phyloP scores from a whole-genome alignment of 2,888 invertebrate species.

The Cerastis leucographa region DNA sequence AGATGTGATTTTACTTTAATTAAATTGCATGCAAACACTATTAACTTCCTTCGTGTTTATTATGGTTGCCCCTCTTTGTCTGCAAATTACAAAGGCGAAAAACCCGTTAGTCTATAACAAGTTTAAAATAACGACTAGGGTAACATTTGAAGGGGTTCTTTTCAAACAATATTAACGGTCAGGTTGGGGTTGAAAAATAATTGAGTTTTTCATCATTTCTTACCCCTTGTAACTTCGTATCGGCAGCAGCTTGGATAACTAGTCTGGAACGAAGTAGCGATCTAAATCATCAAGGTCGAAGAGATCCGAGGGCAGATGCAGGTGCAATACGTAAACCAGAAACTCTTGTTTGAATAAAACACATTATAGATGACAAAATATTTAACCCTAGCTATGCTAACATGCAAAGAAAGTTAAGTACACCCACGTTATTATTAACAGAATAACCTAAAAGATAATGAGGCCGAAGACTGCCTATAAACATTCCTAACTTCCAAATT shows the following conservation, averaged over 20 bases:
- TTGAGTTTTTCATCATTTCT: constrained; percentile 36
- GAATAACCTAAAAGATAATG: constrained; percentile 8
- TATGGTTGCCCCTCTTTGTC: constrained; percentile 17
- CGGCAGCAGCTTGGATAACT: constrained; percentile 12
- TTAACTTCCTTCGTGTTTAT: constrained; percentile 17
- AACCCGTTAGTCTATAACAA: constrained; percentile 39
- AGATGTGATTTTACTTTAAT: too few species aligned
- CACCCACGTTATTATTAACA: neutral
- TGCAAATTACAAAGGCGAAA: constrained; percentile 28
- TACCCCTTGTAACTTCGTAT: constrained; percentile 12
- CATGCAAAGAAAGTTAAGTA: neutral
- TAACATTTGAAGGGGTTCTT: constrained; percentile 53
- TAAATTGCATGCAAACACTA: neutral
- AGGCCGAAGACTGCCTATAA: neutral
- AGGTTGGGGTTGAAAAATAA: constrained; percentile 36
- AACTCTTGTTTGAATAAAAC: constrained; percentile 4
- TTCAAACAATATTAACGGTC: constrained; percentile 46
- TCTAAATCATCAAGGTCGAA: constrained; percentile 1
- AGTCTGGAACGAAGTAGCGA: constrained; percentile 7
- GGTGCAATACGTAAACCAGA: neutral
- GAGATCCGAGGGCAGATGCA: neutral
- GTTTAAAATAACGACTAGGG: constrained; percentile 54
- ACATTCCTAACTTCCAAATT: constrained; percentile 32
- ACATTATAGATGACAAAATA: neutral
- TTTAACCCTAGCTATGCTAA: neutral